phyloP scores from a whole-genome alignment of 2,888 invertebrate genomes.

The Gortyna flavago region DNA sequence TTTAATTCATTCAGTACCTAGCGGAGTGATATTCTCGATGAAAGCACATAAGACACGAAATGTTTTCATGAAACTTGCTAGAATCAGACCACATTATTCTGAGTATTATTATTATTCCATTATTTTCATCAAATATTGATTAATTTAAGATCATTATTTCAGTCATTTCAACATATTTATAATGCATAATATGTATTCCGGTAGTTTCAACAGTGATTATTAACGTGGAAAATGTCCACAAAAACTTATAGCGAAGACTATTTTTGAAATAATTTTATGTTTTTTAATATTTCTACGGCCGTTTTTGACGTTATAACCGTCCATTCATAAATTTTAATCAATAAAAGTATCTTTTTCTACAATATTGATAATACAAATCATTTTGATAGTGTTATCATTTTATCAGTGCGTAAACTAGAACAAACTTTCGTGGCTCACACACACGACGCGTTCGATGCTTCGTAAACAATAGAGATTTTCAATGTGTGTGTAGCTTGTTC shows the following conservation, averaged over 20 bases:
- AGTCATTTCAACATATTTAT: background rate
- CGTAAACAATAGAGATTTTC: slow-evolving; percentile 84
- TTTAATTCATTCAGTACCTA: slow-evolving; percentile 3
- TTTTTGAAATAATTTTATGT: background rate
- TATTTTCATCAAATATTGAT: background rate
- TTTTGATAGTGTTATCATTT: slow-evolving; percentile 87
- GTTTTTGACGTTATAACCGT: background rate
- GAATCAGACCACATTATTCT: background rate
- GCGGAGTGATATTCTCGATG: slow-evolving; percentile 33
- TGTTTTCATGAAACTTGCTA: background rate
- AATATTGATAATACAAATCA: slow-evolving; percentile 68
- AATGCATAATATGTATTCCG: background rate
- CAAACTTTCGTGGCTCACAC: slow-evolving; percentile 80
- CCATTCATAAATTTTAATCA: slow-evolving; percentile 39
- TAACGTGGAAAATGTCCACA: background rate
- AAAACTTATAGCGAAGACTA: background rate
- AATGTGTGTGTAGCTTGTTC: slow-evolving; percentile 89
- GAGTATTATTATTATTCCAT: too few species aligned
- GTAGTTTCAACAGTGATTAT: background rate
- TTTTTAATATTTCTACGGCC: slow-evolving; percentile 17
- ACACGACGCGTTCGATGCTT: slow-evolving; percentile 80
- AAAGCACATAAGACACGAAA: background rate
- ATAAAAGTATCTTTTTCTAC: slow-evolving; percentile 26
- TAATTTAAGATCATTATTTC: background rate
- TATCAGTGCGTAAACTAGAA: slow-evolving; percentile 86